Evolutionary conservation across 2,113 vertebrate genomes (phyloP).

Genomic region (Xiphophorus hellerii): DNA sequence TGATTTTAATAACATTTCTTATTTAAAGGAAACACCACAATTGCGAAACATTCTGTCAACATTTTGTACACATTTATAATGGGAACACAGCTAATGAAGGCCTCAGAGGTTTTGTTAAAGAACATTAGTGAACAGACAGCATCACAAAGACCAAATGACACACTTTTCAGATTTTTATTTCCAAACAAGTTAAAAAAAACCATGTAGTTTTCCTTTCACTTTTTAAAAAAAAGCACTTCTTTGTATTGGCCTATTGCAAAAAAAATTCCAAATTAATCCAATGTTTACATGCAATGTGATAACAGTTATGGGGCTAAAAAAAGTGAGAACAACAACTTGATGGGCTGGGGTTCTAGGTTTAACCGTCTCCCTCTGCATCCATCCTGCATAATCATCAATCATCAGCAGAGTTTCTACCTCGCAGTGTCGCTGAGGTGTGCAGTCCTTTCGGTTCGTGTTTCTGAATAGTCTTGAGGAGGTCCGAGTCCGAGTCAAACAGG

Average conservation of each 20-base stretch:
- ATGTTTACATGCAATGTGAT: neutral
- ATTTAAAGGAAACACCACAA: too few relatives aligned
- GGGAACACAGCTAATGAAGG: too few relatives aligned
- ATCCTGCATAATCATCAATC: neutral
- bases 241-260: too few relatives aligned
- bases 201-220: neutral
- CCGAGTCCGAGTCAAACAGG: constrained; percentile 89
- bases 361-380: neutral
- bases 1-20: too few relatives aligned
- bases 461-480: constrained; percentile 93
- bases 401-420: constrained; percentile 78
- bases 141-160: too few relatives aligned
- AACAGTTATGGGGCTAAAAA: neutral
- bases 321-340: neutral
- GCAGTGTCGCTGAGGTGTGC: constrained; percentile 93
- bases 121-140: neutral
- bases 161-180: neutral
- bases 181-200: neutral
- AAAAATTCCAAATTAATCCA: neutral
- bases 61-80: too few relatives aligned
- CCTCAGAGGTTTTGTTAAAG: neutral
- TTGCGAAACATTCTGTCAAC: too few relatives aligned
- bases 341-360: too few relatives aligned
- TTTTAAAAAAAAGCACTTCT: neutral
- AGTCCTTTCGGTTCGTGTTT: constrained; percentile 95